These are phyloP conservation scores for Palythoa grandis DNA, from an alignment of 92 coral and sea anemone genomes.

Conservation along the genomic window DNA sequence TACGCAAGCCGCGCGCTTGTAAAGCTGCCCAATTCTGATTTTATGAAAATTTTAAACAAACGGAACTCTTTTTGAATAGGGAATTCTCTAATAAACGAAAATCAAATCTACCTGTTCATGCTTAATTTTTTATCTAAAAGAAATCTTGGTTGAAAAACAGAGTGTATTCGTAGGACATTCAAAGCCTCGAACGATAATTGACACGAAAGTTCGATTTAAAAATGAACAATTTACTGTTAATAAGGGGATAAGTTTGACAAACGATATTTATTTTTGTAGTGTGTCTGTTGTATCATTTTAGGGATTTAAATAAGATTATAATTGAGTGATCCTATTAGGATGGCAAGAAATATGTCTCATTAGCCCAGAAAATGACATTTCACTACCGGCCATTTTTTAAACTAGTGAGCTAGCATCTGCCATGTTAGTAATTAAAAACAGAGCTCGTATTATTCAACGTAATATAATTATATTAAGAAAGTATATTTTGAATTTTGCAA, in stretches of 20 bases:
- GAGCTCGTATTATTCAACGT: constrained; percentile 20
- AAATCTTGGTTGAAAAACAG: background rate
- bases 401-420: constrained; percentile 23
- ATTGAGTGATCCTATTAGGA: constrained; percentile 26
- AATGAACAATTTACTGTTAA: constrained; percentile 34
- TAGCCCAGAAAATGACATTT: constrained; percentile 20
- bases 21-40: background rate
- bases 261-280: constrained; percentile 32
- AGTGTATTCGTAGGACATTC: background rate
- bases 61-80: background rate
- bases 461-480: constrained; percentile 44
- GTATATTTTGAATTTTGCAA: constrained; percentile 41
- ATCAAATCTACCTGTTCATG: background rate
- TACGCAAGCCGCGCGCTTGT: background rate
- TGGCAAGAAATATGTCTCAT: constrained; percentile 35
- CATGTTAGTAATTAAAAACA: constrained; percentile 39
- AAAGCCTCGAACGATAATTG: background rate
- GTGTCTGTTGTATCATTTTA: constrained; percentile 35
- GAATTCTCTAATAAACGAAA: background rate
- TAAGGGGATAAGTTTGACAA: constrained; percentile 29
- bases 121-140: background rate
- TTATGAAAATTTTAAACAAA: background rate
- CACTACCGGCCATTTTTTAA: constrained; percentile 28
- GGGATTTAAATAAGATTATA: constrained; percentile 38
- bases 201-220: background rate